Percentiles rank a stretch among this genome's conserved stretches.
Conservation (phyloP, 2,888 invertebrate genomes). For the Metellina segmentata region DNA sequence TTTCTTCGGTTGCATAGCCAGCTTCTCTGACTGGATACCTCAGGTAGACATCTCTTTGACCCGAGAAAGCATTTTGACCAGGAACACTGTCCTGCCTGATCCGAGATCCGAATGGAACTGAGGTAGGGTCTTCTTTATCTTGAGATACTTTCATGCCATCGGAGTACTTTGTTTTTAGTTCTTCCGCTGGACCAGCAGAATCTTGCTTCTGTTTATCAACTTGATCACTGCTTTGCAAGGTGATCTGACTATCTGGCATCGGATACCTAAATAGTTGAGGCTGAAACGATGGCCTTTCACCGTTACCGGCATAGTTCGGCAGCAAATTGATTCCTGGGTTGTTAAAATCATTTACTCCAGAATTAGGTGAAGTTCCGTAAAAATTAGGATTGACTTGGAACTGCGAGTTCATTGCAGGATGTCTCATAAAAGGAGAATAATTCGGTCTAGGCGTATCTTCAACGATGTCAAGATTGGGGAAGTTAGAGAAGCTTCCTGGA, state of each 20-base stretch:
- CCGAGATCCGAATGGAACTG: constrained; percentile 49
- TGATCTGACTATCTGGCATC: background rate
- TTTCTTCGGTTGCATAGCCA: constrained; percentile 67
- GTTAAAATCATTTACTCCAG: background rate
- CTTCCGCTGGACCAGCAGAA: background rate
- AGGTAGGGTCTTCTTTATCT: constrained; percentile 33
- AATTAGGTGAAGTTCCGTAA: background rate
- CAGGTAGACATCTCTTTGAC: constrained; percentile 44
- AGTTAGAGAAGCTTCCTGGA: background rate
- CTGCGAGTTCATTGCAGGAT: constrained; percentile 7
- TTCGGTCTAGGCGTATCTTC: constrained; percentile 22
- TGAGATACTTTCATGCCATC: background rate
- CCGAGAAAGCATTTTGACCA: background rate
- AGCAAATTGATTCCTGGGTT: constrained; percentile 25
- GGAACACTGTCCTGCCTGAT: constrained; percentile 1
- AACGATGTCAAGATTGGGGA: constrained; percentile 1
- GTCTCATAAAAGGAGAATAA: constrained; percentile 43
- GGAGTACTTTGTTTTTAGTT: background rate
- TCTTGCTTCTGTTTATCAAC: background rate
- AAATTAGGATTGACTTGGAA: constrained; percentile 46
- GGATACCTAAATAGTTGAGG: constrained; percentile 10
- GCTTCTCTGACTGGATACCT: constrained; percentile 62
- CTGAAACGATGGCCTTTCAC: background rate
- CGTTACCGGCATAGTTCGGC: background rate
- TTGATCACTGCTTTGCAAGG: background rate